phyloP scores from a whole-genome alignment of 1,140 invertebrate genomes.

The Drosophila micromelanica region DNA sequence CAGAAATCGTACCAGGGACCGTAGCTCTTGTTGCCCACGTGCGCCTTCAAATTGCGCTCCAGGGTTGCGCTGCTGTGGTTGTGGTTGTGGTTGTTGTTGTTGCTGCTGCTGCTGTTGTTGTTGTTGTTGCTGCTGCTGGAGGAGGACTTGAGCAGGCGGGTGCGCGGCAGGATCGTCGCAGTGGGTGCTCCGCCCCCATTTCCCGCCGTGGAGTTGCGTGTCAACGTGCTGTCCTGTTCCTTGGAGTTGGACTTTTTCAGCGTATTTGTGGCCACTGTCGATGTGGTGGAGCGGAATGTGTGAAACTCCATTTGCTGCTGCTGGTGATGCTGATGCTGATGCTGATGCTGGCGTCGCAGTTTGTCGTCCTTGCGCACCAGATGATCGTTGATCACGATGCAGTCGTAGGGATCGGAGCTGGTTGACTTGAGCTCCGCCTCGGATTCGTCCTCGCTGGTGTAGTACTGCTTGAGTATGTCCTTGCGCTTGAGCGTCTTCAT shows the following conservation, averaged over 20 bases:
- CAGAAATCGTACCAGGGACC: constrained; percentile 95
- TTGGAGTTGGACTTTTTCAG: constrained; percentile 68
- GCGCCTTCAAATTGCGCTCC: constrained; percentile 65
- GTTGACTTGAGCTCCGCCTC: constrained; percentile 86
- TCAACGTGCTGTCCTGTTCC: constrained; percentile 70
- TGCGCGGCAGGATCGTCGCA: constrained; percentile 88
- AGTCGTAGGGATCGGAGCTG: constrained; percentile 89
- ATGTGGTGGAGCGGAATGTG: constrained; percentile 83
- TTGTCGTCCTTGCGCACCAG: constrained; percentile 86
- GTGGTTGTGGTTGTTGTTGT: constrained; percentile 60
- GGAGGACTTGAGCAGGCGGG: constrained; percentile 86
- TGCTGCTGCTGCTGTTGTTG: constrained; percentile 49
- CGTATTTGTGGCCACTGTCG: constrained; percentile 57
- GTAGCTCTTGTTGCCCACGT: constrained; percentile 87
- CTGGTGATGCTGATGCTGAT: constrained; percentile 68
- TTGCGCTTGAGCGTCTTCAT: constrained; percentile 89
- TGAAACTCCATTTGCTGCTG: constrained; percentile 85
- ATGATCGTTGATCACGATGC: constrained; percentile 90
- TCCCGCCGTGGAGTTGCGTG: constrained; percentile 63
- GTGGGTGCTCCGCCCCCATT: constrained; percentile 73
- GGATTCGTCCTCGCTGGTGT: constrained; percentile 85
- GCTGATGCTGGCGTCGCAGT: constrained; percentile 69
- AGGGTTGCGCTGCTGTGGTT: constrained; percentile 69
- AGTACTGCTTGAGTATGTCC: constrained; percentile 89
- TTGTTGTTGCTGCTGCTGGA: constrained; percentile 54